phyloP scores from a whole-genome alignment of 2,888 invertebrate genomes.

The Machimus rusticus region DNA sequence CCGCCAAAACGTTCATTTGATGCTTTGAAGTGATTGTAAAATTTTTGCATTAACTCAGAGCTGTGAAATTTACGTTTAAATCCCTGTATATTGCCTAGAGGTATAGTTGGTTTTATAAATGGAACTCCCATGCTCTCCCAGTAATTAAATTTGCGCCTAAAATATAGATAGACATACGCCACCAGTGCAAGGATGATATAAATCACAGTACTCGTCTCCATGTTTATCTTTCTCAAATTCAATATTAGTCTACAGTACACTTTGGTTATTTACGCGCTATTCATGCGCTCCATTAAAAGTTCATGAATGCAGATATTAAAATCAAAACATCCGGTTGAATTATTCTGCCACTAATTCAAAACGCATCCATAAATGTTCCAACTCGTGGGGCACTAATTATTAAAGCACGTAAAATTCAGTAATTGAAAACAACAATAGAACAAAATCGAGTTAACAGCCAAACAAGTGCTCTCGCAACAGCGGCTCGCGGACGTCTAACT shows the following conservation, averaged over 20 bases:
- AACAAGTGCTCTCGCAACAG: background rate
- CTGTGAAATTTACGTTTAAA: conserved; percentile 29
- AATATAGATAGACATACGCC: background rate
- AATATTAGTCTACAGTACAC: background rate
- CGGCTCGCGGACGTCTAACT: background rate
- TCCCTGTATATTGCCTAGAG: conserved; percentile 51
- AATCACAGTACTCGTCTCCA: background rate
- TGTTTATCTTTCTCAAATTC: background rate
- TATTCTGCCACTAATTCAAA: background rate
- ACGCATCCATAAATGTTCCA: background rate
- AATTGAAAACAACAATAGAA: background rate
- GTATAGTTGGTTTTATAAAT: conserved; percentile 50
- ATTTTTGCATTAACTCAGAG: conserved; percentile 30
- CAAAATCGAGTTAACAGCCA: background rate
- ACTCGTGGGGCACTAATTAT: background rate
- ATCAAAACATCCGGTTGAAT: background rate
- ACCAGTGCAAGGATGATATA: background rate
- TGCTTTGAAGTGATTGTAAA: conserved; percentile 43
- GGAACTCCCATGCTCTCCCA: conserved; percentile 52
- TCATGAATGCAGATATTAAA: background rate
- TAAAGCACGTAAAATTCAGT: background rate
- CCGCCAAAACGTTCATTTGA: conserved; percentile 41
- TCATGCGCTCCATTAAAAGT: background rate
- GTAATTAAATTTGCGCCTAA: conserved; percentile 47
- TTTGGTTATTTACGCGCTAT: background rate